Evolutionary conservation across 2,888 invertebrate species (phyloP).

Genomic region (Phymatocera aterrima): DNA sequence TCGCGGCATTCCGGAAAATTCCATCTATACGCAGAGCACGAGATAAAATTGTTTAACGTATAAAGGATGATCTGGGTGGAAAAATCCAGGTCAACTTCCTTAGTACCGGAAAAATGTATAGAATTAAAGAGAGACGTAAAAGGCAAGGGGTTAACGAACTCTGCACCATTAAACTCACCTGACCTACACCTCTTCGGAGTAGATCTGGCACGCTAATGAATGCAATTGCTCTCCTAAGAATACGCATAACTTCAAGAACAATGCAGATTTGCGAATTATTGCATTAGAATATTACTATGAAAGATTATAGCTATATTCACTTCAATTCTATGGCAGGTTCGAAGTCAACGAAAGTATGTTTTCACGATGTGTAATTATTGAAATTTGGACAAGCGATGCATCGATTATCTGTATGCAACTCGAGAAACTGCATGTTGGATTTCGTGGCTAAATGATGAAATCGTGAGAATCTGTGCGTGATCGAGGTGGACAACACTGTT

Average conservation of each 20-base stretch:
- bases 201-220: not conserved
- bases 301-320: not conserved
- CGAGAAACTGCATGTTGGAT: not conserved
- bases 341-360: not conserved
- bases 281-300: not conserved
- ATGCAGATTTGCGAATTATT: not conserved
- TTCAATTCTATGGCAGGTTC: not conserved
- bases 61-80: not conserved
- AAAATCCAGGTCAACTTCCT: not conserved
- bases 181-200: not conserved
- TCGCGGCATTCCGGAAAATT: slow-evolving; percentile 23
- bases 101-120: not conserved
- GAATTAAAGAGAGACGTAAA: not conserved
- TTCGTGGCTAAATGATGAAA: slow-evolving; percentile 5
- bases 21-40: not conserved
- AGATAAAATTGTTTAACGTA: slow-evolving; percentile 12
- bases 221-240: not conserved
- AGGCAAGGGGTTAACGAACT: slow-evolving; percentile 22
- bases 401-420: not conserved
- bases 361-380: not conserved
- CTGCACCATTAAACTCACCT: not conserved
- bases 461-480: not conserved
- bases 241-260: not conserved
- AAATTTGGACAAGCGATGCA: not conserved
- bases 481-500: not conserved